Base-by-base conservation (phyloP, 2,888 invertebrate species). In the Morinoia aosen region DNA sequence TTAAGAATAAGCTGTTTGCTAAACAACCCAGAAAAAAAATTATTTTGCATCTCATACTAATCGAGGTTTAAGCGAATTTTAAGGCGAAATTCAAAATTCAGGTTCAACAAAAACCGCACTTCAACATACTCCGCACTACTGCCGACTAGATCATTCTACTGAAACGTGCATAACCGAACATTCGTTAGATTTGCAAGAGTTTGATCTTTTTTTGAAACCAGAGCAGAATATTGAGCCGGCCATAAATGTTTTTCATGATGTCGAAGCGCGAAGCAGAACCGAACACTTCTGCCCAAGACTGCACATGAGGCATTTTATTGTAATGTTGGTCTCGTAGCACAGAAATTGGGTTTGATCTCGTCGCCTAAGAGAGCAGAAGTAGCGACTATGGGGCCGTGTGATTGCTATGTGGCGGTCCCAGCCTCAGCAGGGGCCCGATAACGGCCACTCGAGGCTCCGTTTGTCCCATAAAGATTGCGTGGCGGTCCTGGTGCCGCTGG, bases 291-390 rank as follows among this genome's bases (percentile, higher is more conserved):
- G 76, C 76, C 76, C 76, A 33, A 76, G 76, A 76, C 33, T 33
- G 33, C 76, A 33, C 25, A 16, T 16, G 76, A 76, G 19, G 76
- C 76, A 76, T 76, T 76, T 76, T 76, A 76, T 76, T 76, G 76
- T 19, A 76, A 76, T 33, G 76, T 76, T 19, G 76, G 25, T 76
- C 76, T 76, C 25, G 76, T 8, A 76, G 33, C 76, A 33, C 76
- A 33, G 76, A 76, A 76, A 76, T 76, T 76, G 76, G 76, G 76
- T 76, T 61, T 76, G 76, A 76, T 76, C 76, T 76, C 25, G 25
- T 76, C 33, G 25, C 76, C 76, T 76, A 76, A 76, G 76, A 76
- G 76, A 76, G 76, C 76, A 76, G 76, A 76, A 76, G 76, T 76
- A 76, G 76, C 76, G 76, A 14, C 76, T 76, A 76, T 76, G 76